Evolutionary conservation across 64 coral and sea anemone species (phyloP), one percentile per base, ranked within the genome.

Genomic region (Catalaphyllia jardinei): DNA sequence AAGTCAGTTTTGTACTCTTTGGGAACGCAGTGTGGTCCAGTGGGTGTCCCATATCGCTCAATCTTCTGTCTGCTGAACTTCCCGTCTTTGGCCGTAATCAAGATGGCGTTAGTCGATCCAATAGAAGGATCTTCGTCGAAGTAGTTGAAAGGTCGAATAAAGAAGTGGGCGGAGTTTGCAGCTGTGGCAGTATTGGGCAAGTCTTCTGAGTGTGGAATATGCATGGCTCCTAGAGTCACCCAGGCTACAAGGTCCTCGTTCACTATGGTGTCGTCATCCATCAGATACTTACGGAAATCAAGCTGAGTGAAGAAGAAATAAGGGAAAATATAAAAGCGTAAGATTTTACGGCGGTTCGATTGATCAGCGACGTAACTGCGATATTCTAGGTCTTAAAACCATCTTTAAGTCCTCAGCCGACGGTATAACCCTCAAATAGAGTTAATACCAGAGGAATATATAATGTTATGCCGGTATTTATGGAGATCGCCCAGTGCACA

Each of bases 121-220:
- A 96, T 90, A 1, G 94, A 93, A 1, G 94, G 94, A 71, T 96
- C 94, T 67, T 93, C 94, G 24, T 96, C 91, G 65, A 96, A 96
- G 91, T 87, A 96, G 72, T 96, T 96, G 91, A 80, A 96, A 8
- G 94, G 94, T 17, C 94, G 75, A 10, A 96, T 28, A 62, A 42
- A 96, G 69, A 96, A 93, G 38, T 87, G 64, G 46, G 67, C 90
- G 0, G 90, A 81, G 27, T 82, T 87, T 11, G 80, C 89, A 24
- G 94, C 61, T 38, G 89, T 95, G 29, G 89, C 83, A 0, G 94
- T 94, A 72, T 89, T 89, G 1, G 92, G 94, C 52, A 95, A 78
- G 55, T 95, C 94, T 62, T 95, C 94, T 19, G 89, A 82, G 78
- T 95, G 94, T 10, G 94, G 94, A 22, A 95, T 71, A 33, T 95